Evolutionary conservation across 2,797 vertebrate species (phyloP).

Genomic region (Typhlichthys subterraneus): DNA sequence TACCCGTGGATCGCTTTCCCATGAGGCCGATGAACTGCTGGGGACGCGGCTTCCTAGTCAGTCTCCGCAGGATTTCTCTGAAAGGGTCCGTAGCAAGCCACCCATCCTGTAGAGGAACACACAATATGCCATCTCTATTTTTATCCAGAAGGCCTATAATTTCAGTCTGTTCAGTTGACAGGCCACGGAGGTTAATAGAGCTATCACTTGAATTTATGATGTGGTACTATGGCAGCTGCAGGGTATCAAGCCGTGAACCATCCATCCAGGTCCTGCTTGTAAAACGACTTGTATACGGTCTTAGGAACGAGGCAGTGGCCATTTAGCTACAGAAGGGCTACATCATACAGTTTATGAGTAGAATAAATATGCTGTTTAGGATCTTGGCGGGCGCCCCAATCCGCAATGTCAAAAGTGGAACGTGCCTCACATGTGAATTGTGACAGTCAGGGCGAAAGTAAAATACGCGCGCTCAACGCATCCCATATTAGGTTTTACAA

Average conservation of each 20-base stretch:
- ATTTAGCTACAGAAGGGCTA: slow-evolving; percentile 37
- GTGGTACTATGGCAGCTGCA: too few species aligned
- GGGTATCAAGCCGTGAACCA: too few species aligned
- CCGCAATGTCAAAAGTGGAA: slow-evolving; percentile 70
- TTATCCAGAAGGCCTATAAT: not conserved
- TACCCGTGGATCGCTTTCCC: slow-evolving; percentile 93
- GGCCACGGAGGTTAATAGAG: too few species aligned
- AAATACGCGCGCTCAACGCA: too few species aligned
- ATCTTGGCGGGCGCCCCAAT: slow-evolving; percentile 62
- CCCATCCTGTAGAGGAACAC: slow-evolving; percentile 78
- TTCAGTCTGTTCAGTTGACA: not conserved
- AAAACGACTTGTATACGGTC: too few species aligned
- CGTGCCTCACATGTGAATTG: slow-evolving; percentile 52
- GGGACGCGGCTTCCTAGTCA: slow-evolving; percentile 90
- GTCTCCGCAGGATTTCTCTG: slow-evolving; percentile 89
- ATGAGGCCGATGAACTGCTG: slow-evolving; percentile 96
- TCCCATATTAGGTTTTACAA: not conserved
- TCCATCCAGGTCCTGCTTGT: too few species aligned
- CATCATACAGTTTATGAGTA: slow-evolving; percentile 18
- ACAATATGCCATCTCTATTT: slow-evolving; percentile 12
- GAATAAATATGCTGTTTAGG: slow-evolving; percentile 6
- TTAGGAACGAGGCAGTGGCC: not conserved
- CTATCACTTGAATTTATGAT: too few species aligned
- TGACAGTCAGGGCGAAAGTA: not conserved
- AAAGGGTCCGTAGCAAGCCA: slow-evolving; percentile 81